These are phyloP conservation scores for Cerastis rubricosa DNA, from an alignment of 2,888 invertebrate genomes.

Conservation along the genomic window DNA sequence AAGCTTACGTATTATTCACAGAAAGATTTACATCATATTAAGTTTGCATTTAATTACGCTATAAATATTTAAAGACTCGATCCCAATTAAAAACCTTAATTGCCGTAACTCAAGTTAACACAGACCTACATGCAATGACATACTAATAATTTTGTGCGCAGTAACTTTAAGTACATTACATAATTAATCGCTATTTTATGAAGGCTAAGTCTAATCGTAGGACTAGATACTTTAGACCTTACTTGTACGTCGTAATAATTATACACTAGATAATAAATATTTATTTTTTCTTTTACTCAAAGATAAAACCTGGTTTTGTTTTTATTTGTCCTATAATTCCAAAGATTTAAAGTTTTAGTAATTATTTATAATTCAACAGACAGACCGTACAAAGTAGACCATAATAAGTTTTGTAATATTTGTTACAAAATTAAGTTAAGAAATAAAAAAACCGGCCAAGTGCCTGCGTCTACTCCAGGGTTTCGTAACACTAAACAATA, in stretches of 20 bases:
- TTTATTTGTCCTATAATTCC: background rate
- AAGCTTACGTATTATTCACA: background rate
- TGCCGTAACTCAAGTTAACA: conserved; percentile 1
- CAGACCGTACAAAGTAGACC: background rate
- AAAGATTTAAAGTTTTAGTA: background rate
- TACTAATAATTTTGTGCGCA: background rate
- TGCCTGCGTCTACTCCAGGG: too few relatives aligned
- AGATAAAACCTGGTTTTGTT: background rate
- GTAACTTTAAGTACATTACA: conserved; percentile 24
- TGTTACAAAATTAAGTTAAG: background rate
- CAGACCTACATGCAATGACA: conserved; percentile 27
- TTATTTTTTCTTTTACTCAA: background rate
- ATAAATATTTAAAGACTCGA: conserved; percentile 8
- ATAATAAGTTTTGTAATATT: background rate
- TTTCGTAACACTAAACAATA: too few relatives aligned
- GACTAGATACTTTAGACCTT: conserved; percentile 20
- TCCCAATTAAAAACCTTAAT: background rate
- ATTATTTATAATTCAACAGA: background rate
- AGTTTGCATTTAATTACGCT: conserved; percentile 6
- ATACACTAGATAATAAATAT: background rate
- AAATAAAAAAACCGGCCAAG: too few relatives aligned
- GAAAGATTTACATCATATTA: conserved; percentile 3
- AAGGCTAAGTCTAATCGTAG: conserved; percentile 17
- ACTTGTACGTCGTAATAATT: background rate
- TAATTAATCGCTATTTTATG: conserved; percentile 12